Percentiles rank a stretch among this genome's conserved stretches.
These are phyloP conservation scores for Polylopha cassiicola DNA, from an alignment of 2,888 invertebrate species.

Conservation along the genomic window DNA sequence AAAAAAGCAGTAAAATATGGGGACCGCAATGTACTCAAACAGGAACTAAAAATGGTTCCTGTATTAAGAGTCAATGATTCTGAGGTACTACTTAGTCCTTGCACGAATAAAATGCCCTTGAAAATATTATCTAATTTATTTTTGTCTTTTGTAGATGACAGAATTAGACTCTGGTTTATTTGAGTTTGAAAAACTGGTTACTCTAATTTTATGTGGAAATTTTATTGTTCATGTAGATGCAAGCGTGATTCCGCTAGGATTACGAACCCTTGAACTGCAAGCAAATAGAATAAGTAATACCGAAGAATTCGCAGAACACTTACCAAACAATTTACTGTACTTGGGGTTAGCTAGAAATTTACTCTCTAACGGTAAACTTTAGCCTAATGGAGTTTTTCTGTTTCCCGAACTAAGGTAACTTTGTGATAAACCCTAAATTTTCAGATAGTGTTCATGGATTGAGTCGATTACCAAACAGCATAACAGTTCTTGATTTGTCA, in stretches of 20 bases:
- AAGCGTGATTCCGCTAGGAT: conserved; percentile 48
- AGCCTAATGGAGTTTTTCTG: neutral
- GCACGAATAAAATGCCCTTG: neutral
- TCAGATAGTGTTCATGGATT: conserved; percentile 42
- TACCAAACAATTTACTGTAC: conserved; percentile 60
- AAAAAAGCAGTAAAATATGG: conserved; percentile 42
- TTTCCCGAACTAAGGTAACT: neutral
- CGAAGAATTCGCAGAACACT: conserved; percentile 41
- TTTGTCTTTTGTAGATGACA: conserved; percentile 59
- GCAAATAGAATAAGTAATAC: conserved; percentile 61
- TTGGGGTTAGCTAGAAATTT: conserved; percentile 74
- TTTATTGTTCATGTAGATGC: conserved; percentile 48
- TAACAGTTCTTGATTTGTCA: conserved; percentile 69
- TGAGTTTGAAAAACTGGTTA: conserved; percentile 54
- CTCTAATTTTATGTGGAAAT: conserved; percentile 67
- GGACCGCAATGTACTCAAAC: conserved; percentile 40
- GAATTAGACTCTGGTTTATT: conserved; percentile 53
- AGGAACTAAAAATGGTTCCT: conserved; percentile 42
- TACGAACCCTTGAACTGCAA: conserved; percentile 69
- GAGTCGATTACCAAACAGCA: conserved; percentile 36
- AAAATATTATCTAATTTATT: conserved; percentile 6
- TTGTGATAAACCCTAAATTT: conserved; percentile 24
- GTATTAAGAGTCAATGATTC: conserved; percentile 52
- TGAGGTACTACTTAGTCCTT: conserved; percentile 34
- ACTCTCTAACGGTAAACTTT: conserved; percentile 43